Evolutionary conservation across 2,113 vertebrate genomes (phyloP).

Genomic region (Oryzias melastigma): DNA sequence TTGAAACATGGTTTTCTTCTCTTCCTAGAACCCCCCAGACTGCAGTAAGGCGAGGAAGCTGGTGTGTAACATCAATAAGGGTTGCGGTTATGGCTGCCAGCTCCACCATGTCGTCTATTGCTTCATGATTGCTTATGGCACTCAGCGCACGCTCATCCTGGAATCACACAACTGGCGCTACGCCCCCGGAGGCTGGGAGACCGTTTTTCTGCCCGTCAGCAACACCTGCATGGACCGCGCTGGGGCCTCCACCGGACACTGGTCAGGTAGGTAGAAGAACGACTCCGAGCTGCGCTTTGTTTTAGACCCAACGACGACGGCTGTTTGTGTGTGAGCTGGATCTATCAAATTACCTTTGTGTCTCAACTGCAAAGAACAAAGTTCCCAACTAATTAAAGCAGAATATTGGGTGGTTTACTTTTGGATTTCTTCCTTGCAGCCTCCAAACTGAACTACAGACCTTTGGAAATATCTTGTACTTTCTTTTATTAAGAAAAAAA

Average conservation of each 20-base stretch:
- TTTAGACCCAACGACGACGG: too few species aligned
- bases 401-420: too few species aligned
- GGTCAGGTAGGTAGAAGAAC: slow-evolving; percentile 84
- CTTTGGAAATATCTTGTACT: too few species aligned
- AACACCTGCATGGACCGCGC: slow-evolving; percentile 92
- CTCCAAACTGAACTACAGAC: too few species aligned
- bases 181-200: slow-evolving; percentile 94
- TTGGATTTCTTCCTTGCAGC: too few species aligned
- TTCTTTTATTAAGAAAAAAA: too few species aligned
- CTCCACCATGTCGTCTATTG: slow-evolving; percentile 98
- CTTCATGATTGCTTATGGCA: slow-evolving; percentile 99
- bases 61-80: slow-evolving; percentile 98
- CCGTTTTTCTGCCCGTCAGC: slow-evolving; percentile 94
- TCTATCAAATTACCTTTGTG: too few species aligned
- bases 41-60: slow-evolving; percentile 96
- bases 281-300: too few species aligned
- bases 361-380: too few species aligned
- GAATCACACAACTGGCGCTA: slow-evolving; percentile 99
- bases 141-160: slow-evolving; percentile 91
- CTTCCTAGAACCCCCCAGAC: slow-evolving; percentile 89
- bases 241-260: slow-evolving; percentile 89
- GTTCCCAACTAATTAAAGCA: too few species aligned
- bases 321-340: too few species aligned
- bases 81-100: slow-evolving; percentile 97
- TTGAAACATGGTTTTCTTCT: slow-evolving; percentile 33